Evolutionary conservation across 2,797 vertebrate genomes (phyloP), one percentile per base, ranked within the genome.

Genomic region (Malacoraja senta): DNA sequence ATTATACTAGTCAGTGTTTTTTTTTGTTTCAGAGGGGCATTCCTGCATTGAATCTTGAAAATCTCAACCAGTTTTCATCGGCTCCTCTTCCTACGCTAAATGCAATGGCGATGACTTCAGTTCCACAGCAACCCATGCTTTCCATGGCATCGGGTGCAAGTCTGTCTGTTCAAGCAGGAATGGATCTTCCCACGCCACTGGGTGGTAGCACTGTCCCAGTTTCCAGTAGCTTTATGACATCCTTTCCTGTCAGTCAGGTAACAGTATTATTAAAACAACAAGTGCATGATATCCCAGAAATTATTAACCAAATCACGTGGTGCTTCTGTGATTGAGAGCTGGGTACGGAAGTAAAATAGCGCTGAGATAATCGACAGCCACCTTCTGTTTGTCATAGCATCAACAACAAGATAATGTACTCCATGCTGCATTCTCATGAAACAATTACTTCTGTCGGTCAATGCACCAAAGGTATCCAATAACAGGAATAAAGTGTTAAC

Each of bases 11-110:
- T 26, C 32, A 29, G 7, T 84, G 13, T 1, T 93, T 91, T 13
- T 13, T 79, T 83, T 93, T 93, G 58, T 93, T 95, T 90, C 96
- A 99, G 99, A 98, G 97, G 61, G 99, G 99, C 93, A 97, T 99
- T 93, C 98, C 98, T 61, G 96, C 97, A 9, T 96, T 99, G 96
- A 99, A 97, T 95, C 96, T 98, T 12, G 99, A 99, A 29, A 97
- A 98, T 94, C 95, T 99, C 93, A 97, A 95, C 96, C 98, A 99
- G 96, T 99, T 99, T 94, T 97, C 98, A 6, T 96, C 98, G 9
- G 98, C 99, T 12, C 99, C 98, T 0, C 94, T 99, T 93, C 99
- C 99, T 95, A 98, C 97, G 81, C 95, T 99, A 94, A 98, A 96
- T 0, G 97, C 97, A 7, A 96, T 98, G 95, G 95, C 97, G 3